Conservation (phyloP, 2,888 invertebrate genomes). For the Melanotus villosus region DNA sequence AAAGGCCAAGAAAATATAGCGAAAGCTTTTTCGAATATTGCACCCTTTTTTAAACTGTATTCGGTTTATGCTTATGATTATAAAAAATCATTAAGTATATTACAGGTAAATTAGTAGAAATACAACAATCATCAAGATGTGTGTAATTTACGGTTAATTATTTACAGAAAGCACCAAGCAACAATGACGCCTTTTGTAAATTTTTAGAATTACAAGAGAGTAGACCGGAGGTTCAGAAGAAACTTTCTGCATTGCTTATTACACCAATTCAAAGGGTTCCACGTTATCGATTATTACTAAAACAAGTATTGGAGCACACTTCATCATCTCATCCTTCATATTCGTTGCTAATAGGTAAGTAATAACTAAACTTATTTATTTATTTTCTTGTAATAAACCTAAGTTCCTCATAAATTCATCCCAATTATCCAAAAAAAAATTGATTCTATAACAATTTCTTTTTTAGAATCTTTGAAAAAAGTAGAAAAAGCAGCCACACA, state of each 20-base stretch:
- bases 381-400: too few relatives aligned
- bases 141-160: not conserved
- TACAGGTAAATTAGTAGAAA: slow-evolving; percentile 78
- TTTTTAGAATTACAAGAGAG: slow-evolving; percentile 77
- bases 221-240: slow-evolving; percentile 79
- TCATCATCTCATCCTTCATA: slow-evolving; percentile 73
- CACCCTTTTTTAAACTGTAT: slow-evolving; percentile 84
- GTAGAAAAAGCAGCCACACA: slow-evolving; percentile 79
- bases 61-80: slow-evolving; percentile 84
- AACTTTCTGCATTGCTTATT: slow-evolving; percentile 81
- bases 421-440: too few relatives aligned
- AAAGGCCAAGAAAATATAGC: slow-evolving; percentile 73
- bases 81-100: slow-evolving; percentile 73
- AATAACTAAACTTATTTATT: not conserved
- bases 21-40: slow-evolving; percentile 78
- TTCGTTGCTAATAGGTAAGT: slow-evolving; percentile 69
- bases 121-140: not conserved
- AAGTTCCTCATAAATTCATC: too few relatives aligned
- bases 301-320: slow-evolving; percentile 77
- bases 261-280: slow-evolving; percentile 86
- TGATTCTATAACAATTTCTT: too few relatives aligned
- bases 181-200: slow-evolving; percentile 71
- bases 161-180: slow-evolving; percentile 69
- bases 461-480: slow-evolving; percentile 76
- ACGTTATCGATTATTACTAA: slow-evolving; percentile 80